These are phyloP conservation scores for Zaprionus africanus DNA, from an alignment of 1,140 invertebrate genomes.

Conservation along the genomic window DNA sequence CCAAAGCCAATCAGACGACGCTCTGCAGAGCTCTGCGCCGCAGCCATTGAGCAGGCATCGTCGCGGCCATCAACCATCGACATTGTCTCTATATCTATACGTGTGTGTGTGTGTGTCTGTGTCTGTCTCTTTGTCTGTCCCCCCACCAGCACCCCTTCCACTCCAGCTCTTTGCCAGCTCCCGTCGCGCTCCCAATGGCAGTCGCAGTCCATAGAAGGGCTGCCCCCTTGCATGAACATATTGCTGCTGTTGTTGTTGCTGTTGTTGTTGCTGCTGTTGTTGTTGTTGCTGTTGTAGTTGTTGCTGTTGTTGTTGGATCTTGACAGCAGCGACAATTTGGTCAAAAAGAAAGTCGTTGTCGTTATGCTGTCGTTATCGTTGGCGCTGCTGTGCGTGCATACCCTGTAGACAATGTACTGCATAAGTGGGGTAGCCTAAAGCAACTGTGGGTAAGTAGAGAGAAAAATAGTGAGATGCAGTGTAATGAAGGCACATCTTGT, in stretches of 20 bases:
- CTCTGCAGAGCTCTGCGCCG: constrained; percentile 20
- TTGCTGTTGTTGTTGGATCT: constrained; percentile 39
- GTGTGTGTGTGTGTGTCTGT: background rate
- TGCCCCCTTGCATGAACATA: constrained; percentile 41
- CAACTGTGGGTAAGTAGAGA: background rate
- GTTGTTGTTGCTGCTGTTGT: background rate
- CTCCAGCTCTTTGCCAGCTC: background rate
- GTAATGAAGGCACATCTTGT: no score
- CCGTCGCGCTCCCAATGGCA: constrained; percentile 23
- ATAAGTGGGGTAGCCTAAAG: background rate
- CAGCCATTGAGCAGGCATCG: constrained; percentile 42
- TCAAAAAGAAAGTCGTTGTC: constrained; percentile 76
- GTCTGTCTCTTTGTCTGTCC: constrained; percentile 10
- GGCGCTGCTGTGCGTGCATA: constrained; percentile 14
- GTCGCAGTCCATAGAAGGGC: constrained; percentile 49
- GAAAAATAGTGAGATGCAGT: no score
- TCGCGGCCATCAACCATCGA: constrained; percentile 28
- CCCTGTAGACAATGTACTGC: background rate
- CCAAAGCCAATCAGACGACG: constrained; percentile 45
- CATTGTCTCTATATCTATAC: constrained; percentile 1
- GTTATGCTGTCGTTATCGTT: constrained; percentile 40
- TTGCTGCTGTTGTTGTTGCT: background rate
- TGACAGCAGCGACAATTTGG: constrained; percentile 59
- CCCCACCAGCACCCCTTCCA: background rate
- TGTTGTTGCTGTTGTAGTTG: background rate